Percentiles rank a stretch among this genome's conserved stretches.
Conservation (phyloP, 2,797 vertebrate genomes). For the Salarias fasciatus region DNA sequence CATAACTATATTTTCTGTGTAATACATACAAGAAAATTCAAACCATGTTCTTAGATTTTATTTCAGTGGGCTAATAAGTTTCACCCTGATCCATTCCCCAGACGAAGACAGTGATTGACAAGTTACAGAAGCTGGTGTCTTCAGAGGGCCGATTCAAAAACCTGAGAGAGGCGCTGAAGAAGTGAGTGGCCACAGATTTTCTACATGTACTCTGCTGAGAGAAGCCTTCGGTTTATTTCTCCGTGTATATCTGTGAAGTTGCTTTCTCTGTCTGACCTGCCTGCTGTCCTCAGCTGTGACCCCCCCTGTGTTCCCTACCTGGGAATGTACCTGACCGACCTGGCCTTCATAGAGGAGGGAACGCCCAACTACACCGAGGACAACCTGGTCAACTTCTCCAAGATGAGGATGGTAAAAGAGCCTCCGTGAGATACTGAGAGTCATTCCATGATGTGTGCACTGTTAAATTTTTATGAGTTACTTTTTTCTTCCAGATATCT, state of each 20-base stretch:
- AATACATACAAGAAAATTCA: no score
- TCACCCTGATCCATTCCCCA: conserved; percentile 56
- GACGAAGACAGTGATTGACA: conserved; percentile 96
- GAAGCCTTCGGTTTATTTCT: background rate
- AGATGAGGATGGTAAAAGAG: conserved; percentile 95
- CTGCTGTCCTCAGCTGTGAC: conserved; percentile 86
- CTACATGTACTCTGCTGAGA: no score
- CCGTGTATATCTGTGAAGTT: no score
- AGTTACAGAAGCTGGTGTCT: conserved; percentile 95
- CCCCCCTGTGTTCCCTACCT: conserved; percentile 98
- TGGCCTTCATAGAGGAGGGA: conserved; percentile 98
- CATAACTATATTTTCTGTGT: no score
- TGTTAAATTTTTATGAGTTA: background rate
- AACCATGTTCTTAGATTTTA: no score
- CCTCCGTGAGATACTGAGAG: no score
- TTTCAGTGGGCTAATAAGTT: no score
- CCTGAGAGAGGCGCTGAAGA: conserved; percentile 95
- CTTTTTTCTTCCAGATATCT: conserved; percentile 85
- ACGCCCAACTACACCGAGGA: conserved; percentile 97
- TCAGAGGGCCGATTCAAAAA: conserved; percentile 98
- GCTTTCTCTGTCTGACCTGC: background rate
- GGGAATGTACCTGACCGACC: conserved; percentile 98
- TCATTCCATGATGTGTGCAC: no score
- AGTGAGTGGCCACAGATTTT: conserved; percentile 83
- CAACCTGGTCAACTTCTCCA: conserved; percentile 97